These are phyloP conservation scores for Gallinago solitaria DNA, from an alignment of 2,797 vertebrate species.

Conservation along the genomic window DNA sequence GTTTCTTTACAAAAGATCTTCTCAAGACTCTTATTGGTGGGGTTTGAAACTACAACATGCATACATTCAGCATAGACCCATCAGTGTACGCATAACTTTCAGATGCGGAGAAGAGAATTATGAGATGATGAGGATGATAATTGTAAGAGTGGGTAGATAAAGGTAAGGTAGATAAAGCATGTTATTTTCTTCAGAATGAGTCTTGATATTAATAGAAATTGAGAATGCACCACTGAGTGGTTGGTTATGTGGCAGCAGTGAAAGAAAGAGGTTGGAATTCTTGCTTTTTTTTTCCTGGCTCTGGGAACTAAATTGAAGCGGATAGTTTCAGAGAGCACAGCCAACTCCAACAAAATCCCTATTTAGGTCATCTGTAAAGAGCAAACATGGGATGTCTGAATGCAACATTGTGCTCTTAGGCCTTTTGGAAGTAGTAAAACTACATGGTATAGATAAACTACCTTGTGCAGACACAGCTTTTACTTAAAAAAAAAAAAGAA, in stretches of 20 bases:
- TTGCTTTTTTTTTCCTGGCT: not conserved
- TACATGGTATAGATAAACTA: not conserved
- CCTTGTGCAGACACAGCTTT: not conserved
- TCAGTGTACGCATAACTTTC: not conserved
- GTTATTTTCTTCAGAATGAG: not conserved
- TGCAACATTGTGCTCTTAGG: not conserved
- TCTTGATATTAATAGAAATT: not conserved
- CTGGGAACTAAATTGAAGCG: not conserved
- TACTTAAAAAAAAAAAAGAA: not conserved
- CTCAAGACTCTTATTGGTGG: not conserved
- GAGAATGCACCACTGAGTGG: not conserved
- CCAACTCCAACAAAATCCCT: constrained; percentile 31
- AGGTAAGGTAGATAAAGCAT: not conserved
- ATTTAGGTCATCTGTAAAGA: constrained; percentile 23
- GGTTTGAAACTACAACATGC: not conserved
- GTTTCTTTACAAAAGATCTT: not conserved
- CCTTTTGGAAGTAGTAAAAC: not conserved
- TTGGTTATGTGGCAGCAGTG: not conserved
- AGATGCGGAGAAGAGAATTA: not conserved
- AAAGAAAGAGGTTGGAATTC: not conserved
- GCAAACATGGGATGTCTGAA: not conserved
- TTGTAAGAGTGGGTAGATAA: not conserved
- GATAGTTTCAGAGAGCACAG: not conserved
- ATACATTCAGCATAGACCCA: not conserved
- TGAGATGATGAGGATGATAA: not conserved